Conservation (phyloP, 1,140 invertebrate genomes). For the Atta colombica region DNA sequence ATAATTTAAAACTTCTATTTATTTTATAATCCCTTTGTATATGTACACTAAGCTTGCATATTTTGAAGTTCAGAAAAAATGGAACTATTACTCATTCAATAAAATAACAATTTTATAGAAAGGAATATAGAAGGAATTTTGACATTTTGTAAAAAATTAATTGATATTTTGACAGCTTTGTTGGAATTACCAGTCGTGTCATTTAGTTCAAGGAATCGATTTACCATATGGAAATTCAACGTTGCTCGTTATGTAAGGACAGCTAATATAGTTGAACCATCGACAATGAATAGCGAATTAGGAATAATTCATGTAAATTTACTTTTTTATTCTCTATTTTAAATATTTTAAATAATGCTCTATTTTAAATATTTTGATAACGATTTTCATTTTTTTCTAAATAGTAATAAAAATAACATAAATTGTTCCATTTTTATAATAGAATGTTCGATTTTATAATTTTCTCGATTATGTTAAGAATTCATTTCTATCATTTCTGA, state of each 20-base stretch:
- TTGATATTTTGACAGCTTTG: slow-evolving; percentile 48
- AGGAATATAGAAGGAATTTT: neutral
- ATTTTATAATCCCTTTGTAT: too few species aligned
- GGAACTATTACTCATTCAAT: neutral
- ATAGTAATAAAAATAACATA: neutral
- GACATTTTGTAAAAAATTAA: slow-evolving; percentile 12
- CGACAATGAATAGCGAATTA: neutral
- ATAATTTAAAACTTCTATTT: neutral
- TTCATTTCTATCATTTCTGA: neutral
- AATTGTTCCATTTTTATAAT: neutral
- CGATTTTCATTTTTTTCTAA: neutral
- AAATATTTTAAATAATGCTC: too few species aligned
- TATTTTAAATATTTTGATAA: neutral
- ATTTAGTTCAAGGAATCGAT: slow-evolving; percentile 63
- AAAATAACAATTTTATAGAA: slow-evolving; percentile 6
- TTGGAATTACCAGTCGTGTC: neutral
- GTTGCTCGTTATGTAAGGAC: slow-evolving; percentile 59
- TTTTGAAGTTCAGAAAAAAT: neutral
- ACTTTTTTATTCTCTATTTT: slow-evolving; percentile 24
- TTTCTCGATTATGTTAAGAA: neutral
- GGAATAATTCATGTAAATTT: slow-evolving; percentile 25
- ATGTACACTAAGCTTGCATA: neutral
- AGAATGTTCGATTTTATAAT: neutral
- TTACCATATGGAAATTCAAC: slow-evolving; percentile 69
- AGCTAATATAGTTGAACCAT: slow-evolving; percentile 24